These are phyloP conservation scores for Phalacrocorax brasilianus DNA, from an alignment of 2,113 vertebrate species.

Conservation along the genomic window DNA sequence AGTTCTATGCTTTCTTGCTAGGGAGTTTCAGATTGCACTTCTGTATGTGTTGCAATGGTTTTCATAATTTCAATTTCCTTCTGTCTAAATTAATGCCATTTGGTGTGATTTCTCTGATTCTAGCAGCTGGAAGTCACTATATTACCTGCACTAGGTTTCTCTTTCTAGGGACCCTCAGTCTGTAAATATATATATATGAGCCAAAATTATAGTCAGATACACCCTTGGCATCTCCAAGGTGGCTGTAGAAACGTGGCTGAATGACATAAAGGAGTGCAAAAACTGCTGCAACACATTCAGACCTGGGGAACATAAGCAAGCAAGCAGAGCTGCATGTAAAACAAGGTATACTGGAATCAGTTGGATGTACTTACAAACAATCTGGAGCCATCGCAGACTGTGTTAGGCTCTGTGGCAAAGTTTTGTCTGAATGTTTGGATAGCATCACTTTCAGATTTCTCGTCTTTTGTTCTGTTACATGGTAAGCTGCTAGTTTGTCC, in stretches of 20 bases:
- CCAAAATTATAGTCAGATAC: not conserved
- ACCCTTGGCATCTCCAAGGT: not conserved
- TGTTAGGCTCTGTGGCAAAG: not conserved
- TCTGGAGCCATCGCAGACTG: not conserved
- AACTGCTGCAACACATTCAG: not conserved
- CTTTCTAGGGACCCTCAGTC: not conserved
- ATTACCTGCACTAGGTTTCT: not conserved
- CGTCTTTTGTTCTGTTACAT: accelerated
- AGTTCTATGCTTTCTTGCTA: not conserved
- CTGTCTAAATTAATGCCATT: not conserved
- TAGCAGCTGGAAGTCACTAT: not conserved
- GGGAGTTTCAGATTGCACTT: not conserved
- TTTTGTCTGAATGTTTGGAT: not conserved
- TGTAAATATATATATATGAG: not conserved
- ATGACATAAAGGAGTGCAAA: not conserved
- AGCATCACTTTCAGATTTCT: not conserved
- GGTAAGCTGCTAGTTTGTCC: not conserved
- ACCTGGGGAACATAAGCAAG: not conserved
- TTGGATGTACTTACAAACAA: not conserved
- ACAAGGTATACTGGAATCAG: not conserved
- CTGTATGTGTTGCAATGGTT: not conserved
- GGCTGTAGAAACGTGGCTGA: not conserved
- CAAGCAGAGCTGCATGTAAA: not conserved
- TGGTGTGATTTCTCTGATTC: not conserved
- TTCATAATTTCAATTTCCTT: not conserved